Evolutionary conservation across 2,113 vertebrate species (phyloP), one percentile per base, ranked within the genome.

Genomic region (Prinia subflava): DNA sequence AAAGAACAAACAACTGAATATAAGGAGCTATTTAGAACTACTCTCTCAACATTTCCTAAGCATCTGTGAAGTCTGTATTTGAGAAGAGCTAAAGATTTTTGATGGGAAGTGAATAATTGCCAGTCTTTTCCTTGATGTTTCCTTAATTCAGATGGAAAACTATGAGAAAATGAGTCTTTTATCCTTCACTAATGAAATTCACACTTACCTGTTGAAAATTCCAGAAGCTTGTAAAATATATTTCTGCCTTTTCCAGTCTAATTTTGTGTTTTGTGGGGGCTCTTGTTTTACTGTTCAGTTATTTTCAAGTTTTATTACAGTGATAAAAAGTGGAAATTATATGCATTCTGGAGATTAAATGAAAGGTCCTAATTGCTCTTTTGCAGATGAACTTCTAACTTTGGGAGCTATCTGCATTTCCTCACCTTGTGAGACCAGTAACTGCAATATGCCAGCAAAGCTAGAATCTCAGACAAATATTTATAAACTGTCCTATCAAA

Each of bases 191-290:
- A 10, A 37, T n/a, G 14, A 76, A 71, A 67, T 39, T 52, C 17
- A 41, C 63, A 17, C 7, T 69, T 89, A 19, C 18, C 3, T n/a
- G 10, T 46, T 75, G 27, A 89, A 82, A 90, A 52, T 6, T 64
- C 42, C 16, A 84, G 6, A 4, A 57, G 11, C 11, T 74, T 59
- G 19, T 42, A 20, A 78, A 79, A 52, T 25, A 9, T 6, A 44
- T 47, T 82, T 71, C 4, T 57, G 15, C 5, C 27, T 82, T 83
- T 87, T 62, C 7, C 13, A 47, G 15, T n/a, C 24, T 62, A 41
- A 37, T 70, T 65, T 39, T 78, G 5, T 24, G 9, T 1, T 64
- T 64, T 77, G 10, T 21, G 5, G 0, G 17, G 3, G 1, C 0
- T 84, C 69, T 39, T 24, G 37, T 50, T 78, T 56, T 14, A 16